Conservation (phyloP, 2,888 invertebrate genomes). For the Incurvaria masculella region DNA sequence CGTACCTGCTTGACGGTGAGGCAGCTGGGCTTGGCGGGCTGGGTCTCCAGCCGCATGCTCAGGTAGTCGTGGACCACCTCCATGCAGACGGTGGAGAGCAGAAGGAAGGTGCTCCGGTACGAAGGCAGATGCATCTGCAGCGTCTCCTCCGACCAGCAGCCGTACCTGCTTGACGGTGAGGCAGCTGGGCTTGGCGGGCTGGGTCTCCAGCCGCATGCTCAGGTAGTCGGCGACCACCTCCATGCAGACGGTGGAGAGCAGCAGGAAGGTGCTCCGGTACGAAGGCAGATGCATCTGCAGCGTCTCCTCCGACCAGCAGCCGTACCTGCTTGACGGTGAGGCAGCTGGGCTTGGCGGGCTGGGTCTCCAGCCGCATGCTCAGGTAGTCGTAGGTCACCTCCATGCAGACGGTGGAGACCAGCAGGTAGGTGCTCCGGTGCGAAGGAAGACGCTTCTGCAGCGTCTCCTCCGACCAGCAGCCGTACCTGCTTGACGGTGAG, state of each 20-base stretch:
- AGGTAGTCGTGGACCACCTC: conserved; percentile 94
- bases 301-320: conserved; percentile 75
- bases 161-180: conserved; percentile 51
- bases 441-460: conserved; percentile 77
- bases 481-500: conserved; percentile 78
- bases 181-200: conserved; percentile 73
- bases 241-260: conserved; percentile 80
- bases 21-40: conserved; percentile 79
- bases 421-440: conserved; percentile 80
- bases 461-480: conserved; percentile 75
- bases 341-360: conserved; percentile 79
- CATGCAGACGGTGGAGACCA: conserved; percentile 80
- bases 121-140: conserved; percentile 77
- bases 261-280: conserved; percentile 80
- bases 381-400: conserved; percentile 94
- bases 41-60: conserved; percentile 77
- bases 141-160: conserved; percentile 75
- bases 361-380: conserved; percentile 77
- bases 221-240: conserved; percentile 94
- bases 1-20: conserved; percentile 78
- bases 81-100: conserved; percentile 80
- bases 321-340: conserved; percentile 77
- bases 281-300: conserved; percentile 77
- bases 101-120: conserved; percentile 80
- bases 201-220: conserved; percentile 77